Evolutionary conservation across 2,113 vertebrate genomes (phyloP).

Genomic region (Ariopsis seemanni): DNA sequence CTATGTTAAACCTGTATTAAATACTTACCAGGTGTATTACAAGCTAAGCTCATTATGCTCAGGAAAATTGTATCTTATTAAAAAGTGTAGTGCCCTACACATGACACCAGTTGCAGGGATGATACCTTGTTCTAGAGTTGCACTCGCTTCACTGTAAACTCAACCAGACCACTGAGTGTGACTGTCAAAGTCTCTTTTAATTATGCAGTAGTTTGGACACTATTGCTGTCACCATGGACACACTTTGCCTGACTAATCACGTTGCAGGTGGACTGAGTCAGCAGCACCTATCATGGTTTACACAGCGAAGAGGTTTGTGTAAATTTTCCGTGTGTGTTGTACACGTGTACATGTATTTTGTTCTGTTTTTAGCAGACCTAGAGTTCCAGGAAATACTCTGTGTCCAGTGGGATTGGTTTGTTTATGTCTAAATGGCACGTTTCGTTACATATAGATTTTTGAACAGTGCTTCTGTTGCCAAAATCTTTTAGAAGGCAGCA

Average conservation of each 20-base stretch:
- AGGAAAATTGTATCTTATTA: not conserved
- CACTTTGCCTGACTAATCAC: constrained; percentile 23
- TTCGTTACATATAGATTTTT: not conserved
- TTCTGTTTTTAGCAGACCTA: constrained; percentile 3
- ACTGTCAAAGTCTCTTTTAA: constrained; percentile 35
- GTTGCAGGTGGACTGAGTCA: constrained; percentile 24
- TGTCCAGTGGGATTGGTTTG: constrained; percentile 7
- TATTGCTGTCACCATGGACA: constrained; percentile 35
- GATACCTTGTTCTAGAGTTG: constrained; percentile 2
- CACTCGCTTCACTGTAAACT: constrained; percentile 22
- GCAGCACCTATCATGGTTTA: constrained; percentile 32
- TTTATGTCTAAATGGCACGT: constrained; percentile 10
- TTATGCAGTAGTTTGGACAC: constrained; percentile 33
- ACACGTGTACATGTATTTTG: not conserved
- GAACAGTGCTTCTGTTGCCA: constrained; percentile 6
- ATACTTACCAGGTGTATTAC: not conserved
- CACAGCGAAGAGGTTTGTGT: constrained; percentile 13
- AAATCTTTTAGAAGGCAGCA: constrained; percentile 17
- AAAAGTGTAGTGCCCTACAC: not conserved
- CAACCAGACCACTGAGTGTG: constrained; percentile 25
- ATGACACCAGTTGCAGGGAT: not conserved
- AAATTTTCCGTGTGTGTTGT: not conserved
- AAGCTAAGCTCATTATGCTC: not conserved
- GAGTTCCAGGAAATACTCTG: not conserved
- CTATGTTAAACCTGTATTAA: not conserved